These are phyloP conservation scores for Isichthys henryi DNA, from an alignment of 2,113 vertebrate genomes.

Conservation along the genomic window DNA sequence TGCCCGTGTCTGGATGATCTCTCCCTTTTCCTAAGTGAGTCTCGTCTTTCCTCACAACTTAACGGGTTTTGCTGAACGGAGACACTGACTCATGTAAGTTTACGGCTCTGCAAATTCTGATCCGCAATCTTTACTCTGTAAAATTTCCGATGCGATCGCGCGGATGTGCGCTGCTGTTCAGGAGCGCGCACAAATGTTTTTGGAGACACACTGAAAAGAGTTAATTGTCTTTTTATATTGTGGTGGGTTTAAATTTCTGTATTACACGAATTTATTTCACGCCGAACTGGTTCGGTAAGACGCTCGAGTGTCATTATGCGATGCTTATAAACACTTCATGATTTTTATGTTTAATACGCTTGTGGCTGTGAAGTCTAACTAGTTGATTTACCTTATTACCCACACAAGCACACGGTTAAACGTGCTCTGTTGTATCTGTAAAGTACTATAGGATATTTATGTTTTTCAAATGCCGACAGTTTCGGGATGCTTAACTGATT, in stretches of 20 bases:
- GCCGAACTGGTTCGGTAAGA: neutral
- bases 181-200: neutral
- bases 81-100: neutral
- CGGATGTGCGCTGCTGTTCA: neutral
- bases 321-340: neutral
- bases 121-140: neutral
- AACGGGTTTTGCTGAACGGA: neutral
- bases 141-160: neutral
- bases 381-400: neutral
- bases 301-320: neutral
- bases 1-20: neutral
- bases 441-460: neutral
- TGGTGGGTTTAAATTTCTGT: neutral
- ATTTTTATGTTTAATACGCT: neutral
- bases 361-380: neutral
- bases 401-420: neutral
- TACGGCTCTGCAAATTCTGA: neutral
- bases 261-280: neutral
- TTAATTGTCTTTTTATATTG: neutral
- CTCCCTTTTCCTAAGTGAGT: neutral
- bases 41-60: neutral
- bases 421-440: neutral
- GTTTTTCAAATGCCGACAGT: neutral
- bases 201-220: neutral
- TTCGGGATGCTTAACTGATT: neutral